Conservation (phyloP, 2,797 vertebrate genomes). For the Onychomys torridus region DNA sequence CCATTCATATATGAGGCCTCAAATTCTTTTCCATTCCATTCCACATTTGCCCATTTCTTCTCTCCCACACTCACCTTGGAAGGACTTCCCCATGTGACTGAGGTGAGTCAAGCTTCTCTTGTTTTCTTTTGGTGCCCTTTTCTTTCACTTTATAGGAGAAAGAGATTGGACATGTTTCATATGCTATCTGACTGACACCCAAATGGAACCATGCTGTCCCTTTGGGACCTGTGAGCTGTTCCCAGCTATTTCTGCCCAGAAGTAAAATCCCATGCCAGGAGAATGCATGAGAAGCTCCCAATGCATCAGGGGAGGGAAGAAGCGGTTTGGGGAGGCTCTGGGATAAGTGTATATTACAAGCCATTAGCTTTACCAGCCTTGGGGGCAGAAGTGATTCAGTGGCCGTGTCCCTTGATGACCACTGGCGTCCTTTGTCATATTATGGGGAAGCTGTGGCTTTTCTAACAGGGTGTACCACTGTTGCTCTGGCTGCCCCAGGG, state of each 20-base stretch:
- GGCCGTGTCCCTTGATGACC: neutral
- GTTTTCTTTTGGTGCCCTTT: conserved; percentile 23
- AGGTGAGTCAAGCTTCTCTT: neutral
- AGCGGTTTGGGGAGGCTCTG: neutral
- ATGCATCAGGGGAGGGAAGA: neutral
- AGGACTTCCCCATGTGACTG: neutral
- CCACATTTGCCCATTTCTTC: neutral
- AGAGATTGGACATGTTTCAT: conserved; percentile 19
- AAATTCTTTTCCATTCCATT: neutral
- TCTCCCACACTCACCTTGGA: neutral
- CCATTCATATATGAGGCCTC: neutral
- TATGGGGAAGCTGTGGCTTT: neutral
- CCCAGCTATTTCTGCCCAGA: neutral
- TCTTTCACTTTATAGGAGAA: conserved; percentile 13
- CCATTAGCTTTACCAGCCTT: neutral
- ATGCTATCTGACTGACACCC: neutral
- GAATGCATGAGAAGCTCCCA: neutral
- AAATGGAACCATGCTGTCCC: neutral
- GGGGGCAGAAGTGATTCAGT: neutral
- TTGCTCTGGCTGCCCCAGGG: neutral
- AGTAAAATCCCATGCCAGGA: neutral
- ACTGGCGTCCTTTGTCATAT: neutral
- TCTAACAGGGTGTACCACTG: neutral
- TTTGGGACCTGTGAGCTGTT: neutral
- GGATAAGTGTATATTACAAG: neutral